A percentile compares a stretch with the other conserved stretches of the same genome.
phyloP scores from a whole-genome alignment of 2,888 invertebrate genomes.

The Amblyteles armatorius region DNA sequence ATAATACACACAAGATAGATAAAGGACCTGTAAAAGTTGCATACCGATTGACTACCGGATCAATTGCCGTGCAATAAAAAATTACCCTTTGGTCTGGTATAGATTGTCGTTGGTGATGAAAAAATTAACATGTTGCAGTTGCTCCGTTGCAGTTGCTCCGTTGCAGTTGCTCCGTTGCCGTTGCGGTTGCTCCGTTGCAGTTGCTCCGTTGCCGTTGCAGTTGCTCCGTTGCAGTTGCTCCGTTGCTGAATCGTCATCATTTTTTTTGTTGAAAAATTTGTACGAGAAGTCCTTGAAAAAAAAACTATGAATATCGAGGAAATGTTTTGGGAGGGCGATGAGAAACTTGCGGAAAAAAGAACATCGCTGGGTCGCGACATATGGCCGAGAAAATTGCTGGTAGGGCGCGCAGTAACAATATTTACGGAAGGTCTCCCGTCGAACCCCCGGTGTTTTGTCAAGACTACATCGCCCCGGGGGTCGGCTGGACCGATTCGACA shows the following conservation, averaged over 20 bases:
- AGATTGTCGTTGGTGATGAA: background rate
- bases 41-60: background rate
- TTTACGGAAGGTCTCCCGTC: conserved; percentile 81
- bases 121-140: too few species aligned
- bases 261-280: background rate
- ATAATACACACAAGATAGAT: background rate
- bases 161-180: too few species aligned
- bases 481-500: conserved; percentile 74
- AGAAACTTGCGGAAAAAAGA: conserved; percentile 59
- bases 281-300: background rate
- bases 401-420: conserved; percentile 83
- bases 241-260: background rate
- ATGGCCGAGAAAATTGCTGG: conserved; percentile 83
- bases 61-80: background rate
- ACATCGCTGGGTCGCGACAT: conserved; percentile 76
- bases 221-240: too few species aligned
- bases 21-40: background rate
- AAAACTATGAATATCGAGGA: background rate
- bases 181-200: too few species aligned
- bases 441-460: conserved; percentile 83
- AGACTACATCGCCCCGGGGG: conserved; percentile 80
- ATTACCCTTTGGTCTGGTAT: background rate
- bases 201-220: too few species aligned
- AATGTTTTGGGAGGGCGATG: background rate
- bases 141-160: too few species aligned